Evolutionary conservation across 2,113 vertebrate genomes (phyloP).

Genomic region (Heteronetta atricapilla): DNA sequence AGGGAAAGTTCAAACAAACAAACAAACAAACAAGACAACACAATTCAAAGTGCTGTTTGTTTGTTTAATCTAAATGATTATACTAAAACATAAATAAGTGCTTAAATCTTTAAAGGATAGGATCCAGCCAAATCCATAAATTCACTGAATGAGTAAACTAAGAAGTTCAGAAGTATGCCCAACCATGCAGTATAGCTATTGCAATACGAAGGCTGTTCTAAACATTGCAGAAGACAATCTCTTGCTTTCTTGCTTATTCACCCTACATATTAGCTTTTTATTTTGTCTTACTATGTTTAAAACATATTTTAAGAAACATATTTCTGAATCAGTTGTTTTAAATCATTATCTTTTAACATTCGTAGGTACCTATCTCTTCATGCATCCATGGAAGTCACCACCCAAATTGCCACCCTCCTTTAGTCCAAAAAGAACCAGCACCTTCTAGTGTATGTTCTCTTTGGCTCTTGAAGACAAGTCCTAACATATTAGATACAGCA

Average conservation of each 20-base stretch:
- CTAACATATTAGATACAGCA: neutral
- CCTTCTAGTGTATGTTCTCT: neutral
- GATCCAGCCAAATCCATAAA: neutral
- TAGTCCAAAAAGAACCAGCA: neutral
- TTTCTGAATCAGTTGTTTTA: neutral
- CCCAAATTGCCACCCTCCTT: neutral
- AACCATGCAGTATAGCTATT: neutral
- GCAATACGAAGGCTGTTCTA: neutral
- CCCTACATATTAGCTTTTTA: neutral
- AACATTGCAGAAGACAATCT: neutral
- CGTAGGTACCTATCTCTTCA: neutral
- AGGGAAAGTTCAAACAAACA: neutral
- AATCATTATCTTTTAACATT: neutral
- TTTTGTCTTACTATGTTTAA: neutral
- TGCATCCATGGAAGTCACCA: neutral
- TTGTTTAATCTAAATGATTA: neutral
- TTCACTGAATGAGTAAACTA: neutral
- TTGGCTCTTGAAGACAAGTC: neutral
- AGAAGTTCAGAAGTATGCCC: neutral
- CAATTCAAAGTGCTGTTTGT: neutral
- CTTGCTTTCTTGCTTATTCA: neutral
- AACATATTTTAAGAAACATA: neutral
- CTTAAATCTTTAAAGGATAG: neutral
- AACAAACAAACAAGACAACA: neutral
- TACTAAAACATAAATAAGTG: neutral